phyloP scores from a whole-genome alignment of 2,113 vertebrate species.

The Phodopus roborovskii region DNA sequence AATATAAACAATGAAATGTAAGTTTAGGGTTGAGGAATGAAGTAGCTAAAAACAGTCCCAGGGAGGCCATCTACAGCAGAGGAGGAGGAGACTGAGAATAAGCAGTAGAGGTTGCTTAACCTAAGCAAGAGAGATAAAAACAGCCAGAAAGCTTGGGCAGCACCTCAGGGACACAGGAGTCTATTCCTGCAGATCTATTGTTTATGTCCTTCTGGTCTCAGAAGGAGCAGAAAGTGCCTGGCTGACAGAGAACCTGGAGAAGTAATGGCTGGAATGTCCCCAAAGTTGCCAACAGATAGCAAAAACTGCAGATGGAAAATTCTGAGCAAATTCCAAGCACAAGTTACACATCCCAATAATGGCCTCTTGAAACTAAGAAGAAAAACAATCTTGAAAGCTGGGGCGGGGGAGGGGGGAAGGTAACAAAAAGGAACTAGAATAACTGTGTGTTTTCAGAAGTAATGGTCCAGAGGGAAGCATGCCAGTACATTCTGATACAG shows the following conservation, averaged over 20 bases:
- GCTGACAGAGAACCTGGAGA: not conserved
- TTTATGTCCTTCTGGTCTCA: not conserved
- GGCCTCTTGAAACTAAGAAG: not conserved
- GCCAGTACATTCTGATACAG: not conserved
- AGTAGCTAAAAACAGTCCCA: not conserved
- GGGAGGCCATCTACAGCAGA: not conserved
- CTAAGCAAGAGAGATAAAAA: not conserved
- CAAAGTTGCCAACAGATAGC: not conserved
- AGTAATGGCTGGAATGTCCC: not conserved
- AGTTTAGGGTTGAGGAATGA: not conserved
- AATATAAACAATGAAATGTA: not conserved
- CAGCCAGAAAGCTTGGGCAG: not conserved
- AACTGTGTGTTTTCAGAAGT: not conserved
- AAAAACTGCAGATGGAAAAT: not conserved
- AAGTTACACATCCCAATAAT: not conserved
- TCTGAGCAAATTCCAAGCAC: not conserved
- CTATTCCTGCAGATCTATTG: not conserved
- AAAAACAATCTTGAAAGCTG: slow-evolving; percentile 6
- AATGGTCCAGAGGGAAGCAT: not conserved
- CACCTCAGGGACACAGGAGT: not conserved
- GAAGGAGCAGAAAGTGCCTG: not conserved
- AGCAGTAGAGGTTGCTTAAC: not conserved
- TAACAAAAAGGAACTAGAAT: not conserved
- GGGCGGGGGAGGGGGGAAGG: no score
- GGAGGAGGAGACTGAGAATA: not conserved